Percentiles rank a stretch among this genome's conserved stretches.
phyloP scores from a whole-genome alignment of 2,888 invertebrate species.

The Selenia dentaria region DNA sequence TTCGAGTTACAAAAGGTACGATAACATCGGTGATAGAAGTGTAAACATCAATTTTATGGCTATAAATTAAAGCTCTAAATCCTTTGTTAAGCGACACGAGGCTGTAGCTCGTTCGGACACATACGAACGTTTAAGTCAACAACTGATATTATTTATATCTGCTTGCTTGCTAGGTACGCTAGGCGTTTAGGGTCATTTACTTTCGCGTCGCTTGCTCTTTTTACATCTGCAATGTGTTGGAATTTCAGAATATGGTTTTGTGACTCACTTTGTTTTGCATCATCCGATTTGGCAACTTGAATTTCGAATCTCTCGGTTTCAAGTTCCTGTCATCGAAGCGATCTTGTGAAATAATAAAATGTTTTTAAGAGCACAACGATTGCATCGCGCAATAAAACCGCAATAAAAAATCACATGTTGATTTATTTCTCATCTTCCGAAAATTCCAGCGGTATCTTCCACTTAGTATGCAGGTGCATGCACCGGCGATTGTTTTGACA shows the following conservation, averaged over 20 bases:
- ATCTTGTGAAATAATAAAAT: constrained; percentile 39
- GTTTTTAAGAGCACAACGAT: constrained; percentile 40
- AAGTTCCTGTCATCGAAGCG: constrained; percentile 36
- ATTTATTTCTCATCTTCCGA: constrained; percentile 49
- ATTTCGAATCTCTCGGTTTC: constrained; percentile 18
- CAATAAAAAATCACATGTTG: constrained; percentile 47
- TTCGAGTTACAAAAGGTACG: constrained; percentile 48
- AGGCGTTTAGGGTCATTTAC: constrained; percentile 74
- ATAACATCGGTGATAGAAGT: constrained; percentile 31
- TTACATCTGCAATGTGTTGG: constrained; percentile 51
- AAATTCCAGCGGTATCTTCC: constrained; percentile 43
- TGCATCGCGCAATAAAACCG: constrained; percentile 45
- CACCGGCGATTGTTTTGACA: constrained; percentile 63
- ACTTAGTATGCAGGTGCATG: constrained; percentile 68
- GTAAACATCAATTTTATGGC: constrained; percentile 46
- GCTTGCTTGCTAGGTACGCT: constrained; percentile 57
- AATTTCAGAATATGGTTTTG: constrained; percentile 21
- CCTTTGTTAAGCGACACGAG: constrained; percentile 24
- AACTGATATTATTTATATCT: constrained; percentile 73
- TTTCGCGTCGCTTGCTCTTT: constrained; percentile 55
- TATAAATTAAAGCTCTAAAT: constrained; percentile 43
- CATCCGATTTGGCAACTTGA: constrained; percentile 3
- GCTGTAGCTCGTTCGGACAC: constrained; percentile 29
- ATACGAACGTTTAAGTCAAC: constrained; percentile 51
- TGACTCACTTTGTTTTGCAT: constrained; percentile 12